Conservation (phyloP, 1,140 invertebrate genomes). For the Archivesica marissinica region DNA sequence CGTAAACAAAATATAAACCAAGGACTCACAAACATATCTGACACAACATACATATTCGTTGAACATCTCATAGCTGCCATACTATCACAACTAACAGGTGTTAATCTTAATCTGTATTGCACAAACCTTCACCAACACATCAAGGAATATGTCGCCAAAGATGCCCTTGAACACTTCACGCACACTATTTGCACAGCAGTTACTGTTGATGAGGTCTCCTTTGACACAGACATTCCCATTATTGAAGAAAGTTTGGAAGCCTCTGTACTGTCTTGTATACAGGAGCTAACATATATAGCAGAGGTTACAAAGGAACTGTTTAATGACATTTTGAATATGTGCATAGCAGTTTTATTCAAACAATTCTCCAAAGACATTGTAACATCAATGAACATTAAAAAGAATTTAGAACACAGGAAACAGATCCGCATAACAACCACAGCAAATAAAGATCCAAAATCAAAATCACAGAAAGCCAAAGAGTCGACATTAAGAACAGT, state of each 20-base stretch:
- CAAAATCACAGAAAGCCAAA: conserved; percentile 18
- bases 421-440: conserved; percentile 26
- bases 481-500: background rate
- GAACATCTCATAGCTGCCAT: background rate
- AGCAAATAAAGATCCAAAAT: no score
- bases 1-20: background rate
- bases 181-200: background rate
- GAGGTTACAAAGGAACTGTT: conserved; percentile 24
- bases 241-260: conserved; percentile 22
- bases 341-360: conserved; percentile 29
- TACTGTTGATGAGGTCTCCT: conserved; percentile 26
- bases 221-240: conserved; percentile 25
- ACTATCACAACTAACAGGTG: background rate
- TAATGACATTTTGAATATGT: background rate
- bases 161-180: background rate
- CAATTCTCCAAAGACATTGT: conserved; percentile 45
- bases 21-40: conserved; percentile 21
- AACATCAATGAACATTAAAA: background rate
- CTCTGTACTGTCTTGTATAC: conserved; percentile 20
- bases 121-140: background rate
- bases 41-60: conserved; percentile 1
- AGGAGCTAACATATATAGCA: conserved; percentile 26
- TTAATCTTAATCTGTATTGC: conserved; percentile 1
- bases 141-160: background rate
- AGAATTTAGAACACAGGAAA: conserved; percentile 44